A percentile compares a stretch with the other conserved stretches of the same genome.
Evolutionary conservation across 2,113 vertebrate genomes (phyloP).

Genomic region (Pelecanoides urinatrix): DNA sequence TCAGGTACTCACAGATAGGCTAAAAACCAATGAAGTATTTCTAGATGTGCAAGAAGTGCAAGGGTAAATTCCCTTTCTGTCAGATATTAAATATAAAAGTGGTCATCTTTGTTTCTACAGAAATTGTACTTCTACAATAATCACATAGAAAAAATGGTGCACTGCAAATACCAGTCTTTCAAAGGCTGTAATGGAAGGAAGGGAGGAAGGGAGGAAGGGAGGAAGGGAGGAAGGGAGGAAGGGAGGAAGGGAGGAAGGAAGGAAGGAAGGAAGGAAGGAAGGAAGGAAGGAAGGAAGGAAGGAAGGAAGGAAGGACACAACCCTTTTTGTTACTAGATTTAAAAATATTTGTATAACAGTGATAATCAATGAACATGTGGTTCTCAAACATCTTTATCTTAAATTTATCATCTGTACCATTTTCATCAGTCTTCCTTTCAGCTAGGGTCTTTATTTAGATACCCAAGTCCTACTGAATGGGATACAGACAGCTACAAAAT

Average conservation of each 20-base stretch:
- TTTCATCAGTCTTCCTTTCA: not conserved
- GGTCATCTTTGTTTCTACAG: not conserved
- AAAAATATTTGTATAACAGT: not conserved
- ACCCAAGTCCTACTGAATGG: not conserved
- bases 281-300: too few species aligned
- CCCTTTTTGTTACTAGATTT: not conserved
- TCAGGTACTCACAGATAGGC: not conserved
- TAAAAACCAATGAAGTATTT: not conserved
- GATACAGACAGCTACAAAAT: not conserved
- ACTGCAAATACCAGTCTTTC: not conserved
- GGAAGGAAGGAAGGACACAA: not conserved
- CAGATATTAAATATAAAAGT: not conserved
- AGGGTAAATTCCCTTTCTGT: not conserved
- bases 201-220: not conserved
- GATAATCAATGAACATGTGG: not conserved
- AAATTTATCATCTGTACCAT: not conserved
- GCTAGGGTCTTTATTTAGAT: not conserved
- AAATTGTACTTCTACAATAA: not conserved
- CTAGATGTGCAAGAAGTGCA: not conserved
- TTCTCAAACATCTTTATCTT: not conserved
- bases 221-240: too few species aligned
- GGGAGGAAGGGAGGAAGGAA: too few species aligned
- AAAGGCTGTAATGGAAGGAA: not conserved
- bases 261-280: too few species aligned
- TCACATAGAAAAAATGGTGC: not conserved